These are phyloP conservation scores for Apostichopus leukothele DNA, from an alignment of 53 echinoderm and acorn worm genomes.

Conservation along the genomic window DNA sequence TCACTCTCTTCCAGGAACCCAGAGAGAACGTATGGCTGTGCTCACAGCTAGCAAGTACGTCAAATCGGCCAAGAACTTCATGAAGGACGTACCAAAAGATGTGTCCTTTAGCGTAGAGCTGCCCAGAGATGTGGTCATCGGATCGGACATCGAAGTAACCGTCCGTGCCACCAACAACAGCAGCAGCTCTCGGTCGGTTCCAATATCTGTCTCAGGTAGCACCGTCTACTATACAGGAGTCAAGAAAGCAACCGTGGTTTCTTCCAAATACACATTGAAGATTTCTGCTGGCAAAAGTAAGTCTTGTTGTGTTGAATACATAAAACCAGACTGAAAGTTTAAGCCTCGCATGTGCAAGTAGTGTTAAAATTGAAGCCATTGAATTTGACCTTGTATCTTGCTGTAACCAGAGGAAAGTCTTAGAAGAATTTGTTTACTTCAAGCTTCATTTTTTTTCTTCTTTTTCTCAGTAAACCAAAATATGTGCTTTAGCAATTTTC, in stretches of 20 bases:
- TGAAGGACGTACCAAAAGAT: slow-evolving; percentile 63
- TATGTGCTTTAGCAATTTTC: no score
- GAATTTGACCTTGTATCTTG: no score
- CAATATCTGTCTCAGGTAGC: slow-evolving; percentile 67
- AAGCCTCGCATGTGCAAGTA: no score
- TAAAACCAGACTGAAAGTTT: no score
- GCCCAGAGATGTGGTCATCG: slow-evolving; percentile 67
- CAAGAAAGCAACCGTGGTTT: slow-evolving; percentile 61
- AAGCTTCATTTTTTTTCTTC: no score
- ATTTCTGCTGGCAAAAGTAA: slow-evolving; percentile 73
- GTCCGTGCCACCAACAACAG: slow-evolving; percentile 59
- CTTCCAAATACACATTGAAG: slow-evolving; percentile 45
- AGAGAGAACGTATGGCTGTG: slow-evolving; percentile 82
- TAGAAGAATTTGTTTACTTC: no score
- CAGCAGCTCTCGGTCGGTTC: slow-evolving; percentile 37
- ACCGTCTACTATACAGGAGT: slow-evolving; percentile 88
- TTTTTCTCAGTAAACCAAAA: no score
- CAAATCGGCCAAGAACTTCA: slow-evolving; percentile 77
- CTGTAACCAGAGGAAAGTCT: no score
- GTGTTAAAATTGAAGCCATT: no score
- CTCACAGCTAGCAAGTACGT: slow-evolving; percentile 74
- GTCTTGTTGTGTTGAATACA: background rate
- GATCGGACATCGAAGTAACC: slow-evolving; percentile 68
- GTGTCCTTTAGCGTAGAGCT: slow-evolving; percentile 69
- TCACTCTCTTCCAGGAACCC: slow-evolving; percentile 52